These are phyloP conservation scores for Etheostoma perlongum DNA, from an alignment of 2,797 vertebrate genomes.

Conservation along the genomic window DNA sequence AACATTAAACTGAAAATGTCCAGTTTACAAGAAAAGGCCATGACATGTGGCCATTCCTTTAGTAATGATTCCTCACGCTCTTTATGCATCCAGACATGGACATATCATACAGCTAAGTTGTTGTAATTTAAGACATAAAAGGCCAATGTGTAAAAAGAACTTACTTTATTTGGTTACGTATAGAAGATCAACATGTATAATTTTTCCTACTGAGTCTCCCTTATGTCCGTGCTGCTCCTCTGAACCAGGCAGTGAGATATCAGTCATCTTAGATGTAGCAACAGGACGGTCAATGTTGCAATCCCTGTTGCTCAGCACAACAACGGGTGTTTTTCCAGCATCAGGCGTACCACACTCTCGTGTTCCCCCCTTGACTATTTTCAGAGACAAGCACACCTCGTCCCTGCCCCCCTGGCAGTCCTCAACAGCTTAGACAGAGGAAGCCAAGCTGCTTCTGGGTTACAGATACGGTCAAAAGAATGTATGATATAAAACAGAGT, in stretches of 20 bases:
- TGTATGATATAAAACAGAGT: neutral
- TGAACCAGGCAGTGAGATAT: constrained; percentile 25
- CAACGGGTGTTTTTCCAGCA: constrained; percentile 71
- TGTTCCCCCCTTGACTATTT: constrained; percentile 81
- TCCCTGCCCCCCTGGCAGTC: constrained; percentile 30
- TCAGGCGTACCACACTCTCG: constrained; percentile 46
- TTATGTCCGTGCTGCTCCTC: constrained; percentile 12
- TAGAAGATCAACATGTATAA: constrained; percentile 10
- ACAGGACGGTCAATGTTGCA: constrained; percentile 73
- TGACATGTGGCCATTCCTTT: neutral
- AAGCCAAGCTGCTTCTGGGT: constrained; percentile 26
- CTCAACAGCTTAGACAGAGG: constrained; percentile 20
- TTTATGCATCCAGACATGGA: neutral
- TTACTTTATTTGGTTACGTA: constrained; percentile 37
- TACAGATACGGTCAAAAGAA: neutral
- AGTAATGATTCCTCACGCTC: neutral
- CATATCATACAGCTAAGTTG: neutral
- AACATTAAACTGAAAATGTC: neutral
- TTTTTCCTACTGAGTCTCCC: constrained; percentile 25
- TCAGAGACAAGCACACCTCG: constrained; percentile 65
- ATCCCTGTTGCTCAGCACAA: constrained; percentile 53
- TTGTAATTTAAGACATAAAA: neutral
- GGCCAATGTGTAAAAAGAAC: neutral
- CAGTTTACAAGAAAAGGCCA: constrained; percentile 2
- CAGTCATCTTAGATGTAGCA: constrained; percentile 53